Conservation (phyloP, 2,113 vertebrate species). For the Nibea coibor region DNA sequence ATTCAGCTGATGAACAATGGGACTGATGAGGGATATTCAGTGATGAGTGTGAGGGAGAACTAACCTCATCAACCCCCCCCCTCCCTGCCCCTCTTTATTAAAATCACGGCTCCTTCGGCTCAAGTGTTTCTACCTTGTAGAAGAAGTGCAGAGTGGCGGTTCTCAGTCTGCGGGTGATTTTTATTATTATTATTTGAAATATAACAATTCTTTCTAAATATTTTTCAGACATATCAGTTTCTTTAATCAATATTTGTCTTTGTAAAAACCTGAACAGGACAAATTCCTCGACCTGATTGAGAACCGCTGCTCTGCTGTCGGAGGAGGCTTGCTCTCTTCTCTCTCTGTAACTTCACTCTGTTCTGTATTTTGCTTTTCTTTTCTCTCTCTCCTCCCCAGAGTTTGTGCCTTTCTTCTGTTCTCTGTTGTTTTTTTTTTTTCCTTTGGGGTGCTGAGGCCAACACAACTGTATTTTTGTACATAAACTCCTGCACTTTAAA, state of each 20-base stretch:
- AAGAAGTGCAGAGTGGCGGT: constrained; percentile 31
- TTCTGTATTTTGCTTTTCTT: constrained; percentile 62
- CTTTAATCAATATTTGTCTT: neutral
- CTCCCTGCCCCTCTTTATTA: neutral
- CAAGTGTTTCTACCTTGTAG: constrained; percentile 15
- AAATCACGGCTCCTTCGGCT: neutral
- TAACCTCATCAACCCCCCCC: constrained; percentile 26
- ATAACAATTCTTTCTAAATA: neutral
- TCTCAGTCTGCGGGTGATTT: constrained; percentile 9
- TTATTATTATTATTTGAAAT: constrained; percentile 3
- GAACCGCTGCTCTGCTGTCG: constrained; percentile 14
- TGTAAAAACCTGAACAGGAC: neutral
- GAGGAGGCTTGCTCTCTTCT: constrained; percentile 13
- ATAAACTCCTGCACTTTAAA: constrained; percentile 90
- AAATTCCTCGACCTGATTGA: neutral
- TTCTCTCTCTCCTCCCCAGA: constrained; percentile 62
- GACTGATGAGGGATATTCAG: constrained; percentile 47
- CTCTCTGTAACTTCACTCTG: constrained; percentile 49
- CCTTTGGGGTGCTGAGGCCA: constrained; percentile 82
- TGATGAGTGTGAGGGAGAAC: constrained; percentile 27
- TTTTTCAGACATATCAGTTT: neutral
- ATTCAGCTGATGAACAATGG: constrained; percentile 53
- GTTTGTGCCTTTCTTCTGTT: constrained; percentile 90
- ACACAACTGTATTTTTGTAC: constrained; percentile 89
- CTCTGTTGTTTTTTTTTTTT: constrained; percentile 57